These are phyloP conservation scores for Samia ricini DNA, from an alignment of 1,140 invertebrate genomes.

Conservation along the genomic window DNA sequence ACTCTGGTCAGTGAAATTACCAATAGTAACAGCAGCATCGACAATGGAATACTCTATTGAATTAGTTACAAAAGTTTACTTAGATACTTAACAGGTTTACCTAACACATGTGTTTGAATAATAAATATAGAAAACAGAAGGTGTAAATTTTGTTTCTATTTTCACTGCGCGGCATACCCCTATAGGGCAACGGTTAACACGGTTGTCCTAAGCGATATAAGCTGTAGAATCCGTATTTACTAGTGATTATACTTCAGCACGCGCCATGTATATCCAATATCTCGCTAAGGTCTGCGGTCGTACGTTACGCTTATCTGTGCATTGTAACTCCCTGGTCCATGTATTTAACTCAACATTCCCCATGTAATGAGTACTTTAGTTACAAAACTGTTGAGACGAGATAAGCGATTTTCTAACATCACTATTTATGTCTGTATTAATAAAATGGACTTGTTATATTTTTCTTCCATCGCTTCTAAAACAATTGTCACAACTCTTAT, in stretches of 20 bases:
- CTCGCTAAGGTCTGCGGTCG: constrained; percentile 58
- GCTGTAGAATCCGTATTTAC: constrained; percentile 40
- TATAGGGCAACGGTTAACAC: not conserved
- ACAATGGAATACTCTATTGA: too few relatives aligned
- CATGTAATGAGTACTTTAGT: constrained; percentile 54
- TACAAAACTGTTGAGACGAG: constrained; percentile 45
- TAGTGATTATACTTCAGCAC: constrained; percentile 56
- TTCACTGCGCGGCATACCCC: not conserved
- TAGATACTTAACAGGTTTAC: too few relatives aligned
- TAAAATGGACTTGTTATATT: not conserved
- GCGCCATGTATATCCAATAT: constrained; percentile 50
- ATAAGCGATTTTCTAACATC: constrained; percentile 20
- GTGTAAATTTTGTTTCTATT: not conserved
- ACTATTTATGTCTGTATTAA: not conserved
- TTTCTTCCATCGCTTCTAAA: constrained; percentile 15
- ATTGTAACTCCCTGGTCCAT: constrained; percentile 32
- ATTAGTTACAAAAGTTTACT: too few relatives aligned
- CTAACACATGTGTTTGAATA: too few relatives aligned
- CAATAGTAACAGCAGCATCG: too few relatives aligned
- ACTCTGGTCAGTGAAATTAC: too few relatives aligned
- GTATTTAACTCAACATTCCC: constrained; percentile 51
- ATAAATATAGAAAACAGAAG: not conserved
- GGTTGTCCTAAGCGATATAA: not conserved
- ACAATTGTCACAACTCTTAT: constrained; percentile 27
- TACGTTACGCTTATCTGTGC: constrained; percentile 55